Base-by-base conservation (phyloP, 2,888 invertebrate genomes). In the Phrixothrix hirtus region DNA sequence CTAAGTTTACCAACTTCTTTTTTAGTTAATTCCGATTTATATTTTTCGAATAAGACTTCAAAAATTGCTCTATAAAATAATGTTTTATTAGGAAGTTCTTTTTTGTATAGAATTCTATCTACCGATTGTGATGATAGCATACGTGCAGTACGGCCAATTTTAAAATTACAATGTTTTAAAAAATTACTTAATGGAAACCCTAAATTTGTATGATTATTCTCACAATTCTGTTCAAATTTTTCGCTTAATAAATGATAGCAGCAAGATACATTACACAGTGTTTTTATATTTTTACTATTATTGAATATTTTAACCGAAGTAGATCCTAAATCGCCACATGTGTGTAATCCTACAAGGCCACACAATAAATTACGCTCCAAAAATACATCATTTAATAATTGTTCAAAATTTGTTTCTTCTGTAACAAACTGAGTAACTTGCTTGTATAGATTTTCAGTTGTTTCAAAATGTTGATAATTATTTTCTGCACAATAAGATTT, bases 121-220 rank as follows among this genome's bases (percentile, higher is more conserved):
- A 89, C 77, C 0, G 91, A 87, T 71, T 95, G 94, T 0, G 89
- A 85, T 0, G 92, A 89, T 27, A 94, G 73, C 90, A 94, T 94
- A 53, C 92, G 81, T 0, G 91, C 89, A 72, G 89, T 90, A 35
- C 88, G 79, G 0, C 89, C 88, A 7, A 92, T 68, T 29, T 61
- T 64, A 56, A 79, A 75, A 29, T 77, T 71, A 45, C 73, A 74
- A 59, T 79, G 74, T 65, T 70, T 77, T 30, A 90, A 74, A 73
- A 78, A 81, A 2, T 77, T 62, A 31, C 88, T 86, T 75, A 90
- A 76, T 0, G 90, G 91, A 66, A 89, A 89, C 0, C 87, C 86
- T n/a, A n/a, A n/a, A n/a, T n/a, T n/a, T n/a, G n/a, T n/a, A 41
- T 27, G 11, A 10, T 26, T 36, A 38, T 35, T 10, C 16, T 11